Evolutionary conservation across 1,140 invertebrate genomes (phyloP), one percentile per base, ranked within the genome.

Genomic region (Macrocentrus cingulum): DNA sequence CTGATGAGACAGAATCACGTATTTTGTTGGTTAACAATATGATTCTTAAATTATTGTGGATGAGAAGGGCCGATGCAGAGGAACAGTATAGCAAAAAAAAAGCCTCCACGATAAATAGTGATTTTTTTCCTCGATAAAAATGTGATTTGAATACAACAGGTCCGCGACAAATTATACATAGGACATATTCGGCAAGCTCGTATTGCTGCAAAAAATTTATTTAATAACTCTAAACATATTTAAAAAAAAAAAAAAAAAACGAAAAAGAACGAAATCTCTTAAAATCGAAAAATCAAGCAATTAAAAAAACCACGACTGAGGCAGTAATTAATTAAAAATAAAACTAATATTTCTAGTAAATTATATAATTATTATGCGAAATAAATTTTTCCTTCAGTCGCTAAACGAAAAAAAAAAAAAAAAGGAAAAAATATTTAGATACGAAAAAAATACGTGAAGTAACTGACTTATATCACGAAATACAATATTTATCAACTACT

Each of bases 21-120:
- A 52, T 1, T n/a, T n/a, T 8, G 37, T 54, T 29, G 23, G 29
- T 44, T 32, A 20, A 18, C n/a, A n/a, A n/a, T n/a, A n/a, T 7
- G 46, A 8, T 52, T 29, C 25, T 29, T 29, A 5, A 29, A 9
- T 51, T 66, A 66, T 69, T 68, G 61, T 64, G 56, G 60, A 60
- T 65, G 63, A 61, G 60, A 69, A 67, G 62, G 60, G 60, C 64
- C 62, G 32, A 55, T 53, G 49, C 23, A 29, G 55, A 49, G 46
- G 23, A 42, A 32, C 9, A 16, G 36, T 7, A 62, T 16, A 59
- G 60, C 37, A 66, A 66, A 65, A 63, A 64, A 62, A 44, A 54
- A 36, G 37, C 42, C 41, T 15, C 49, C 9, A 42, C 9, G 34
- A 20, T 36, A 46, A 29, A 46, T 15, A 52, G 22, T 52, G 23